Conservation (phyloP, 2,113 vertebrate genomes). For the Pleuronectes platessa region DNA sequence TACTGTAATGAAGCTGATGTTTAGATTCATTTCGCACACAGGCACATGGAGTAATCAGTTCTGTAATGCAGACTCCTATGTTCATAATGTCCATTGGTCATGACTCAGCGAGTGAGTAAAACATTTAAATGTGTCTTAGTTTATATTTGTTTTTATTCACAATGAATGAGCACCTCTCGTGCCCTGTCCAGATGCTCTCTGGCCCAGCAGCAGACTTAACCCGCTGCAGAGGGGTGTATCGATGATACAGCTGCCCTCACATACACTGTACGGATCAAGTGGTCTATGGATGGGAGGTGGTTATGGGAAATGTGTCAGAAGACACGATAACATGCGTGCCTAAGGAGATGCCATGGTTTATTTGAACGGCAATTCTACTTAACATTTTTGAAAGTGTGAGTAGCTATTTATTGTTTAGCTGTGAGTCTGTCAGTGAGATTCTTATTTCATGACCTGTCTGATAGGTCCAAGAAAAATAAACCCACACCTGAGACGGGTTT, state of each 20-base stretch:
- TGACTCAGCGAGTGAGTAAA: constrained; percentile 58
- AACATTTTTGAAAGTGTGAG: constrained; percentile 78
- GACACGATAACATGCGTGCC: constrained; percentile 48
- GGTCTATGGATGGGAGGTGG: too few species aligned
- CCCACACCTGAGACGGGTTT: constrained; percentile 80
- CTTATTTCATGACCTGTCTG: constrained; percentile 79
- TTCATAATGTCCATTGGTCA: constrained; percentile 42
- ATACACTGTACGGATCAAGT: background rate
- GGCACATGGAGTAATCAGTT: constrained; percentile 59
- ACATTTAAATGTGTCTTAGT: constrained; percentile 42
- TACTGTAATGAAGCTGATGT: constrained; percentile 63
- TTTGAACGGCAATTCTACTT: constrained; percentile 81
- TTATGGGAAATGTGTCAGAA: constrained; percentile 57
- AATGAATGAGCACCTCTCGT: constrained; percentile 47
- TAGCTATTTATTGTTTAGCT: constrained; percentile 71
- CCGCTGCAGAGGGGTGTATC: background rate
- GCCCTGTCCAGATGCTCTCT: constrained; percentile 62
- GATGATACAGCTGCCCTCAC: constrained; percentile 7
- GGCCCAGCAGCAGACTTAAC: constrained; percentile 13
- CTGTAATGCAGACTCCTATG: constrained; percentile 41
- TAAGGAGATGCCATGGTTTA: constrained; percentile 74
- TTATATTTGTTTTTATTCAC: constrained; percentile 31
- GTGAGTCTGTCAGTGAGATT: constrained; percentile 70
- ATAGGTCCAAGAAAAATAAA: constrained; percentile 82
- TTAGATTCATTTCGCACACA: constrained; percentile 66